Evolutionary conservation across 2,888 invertebrate genomes (phyloP).

Genomic region (Trimorus sp.): DNA sequence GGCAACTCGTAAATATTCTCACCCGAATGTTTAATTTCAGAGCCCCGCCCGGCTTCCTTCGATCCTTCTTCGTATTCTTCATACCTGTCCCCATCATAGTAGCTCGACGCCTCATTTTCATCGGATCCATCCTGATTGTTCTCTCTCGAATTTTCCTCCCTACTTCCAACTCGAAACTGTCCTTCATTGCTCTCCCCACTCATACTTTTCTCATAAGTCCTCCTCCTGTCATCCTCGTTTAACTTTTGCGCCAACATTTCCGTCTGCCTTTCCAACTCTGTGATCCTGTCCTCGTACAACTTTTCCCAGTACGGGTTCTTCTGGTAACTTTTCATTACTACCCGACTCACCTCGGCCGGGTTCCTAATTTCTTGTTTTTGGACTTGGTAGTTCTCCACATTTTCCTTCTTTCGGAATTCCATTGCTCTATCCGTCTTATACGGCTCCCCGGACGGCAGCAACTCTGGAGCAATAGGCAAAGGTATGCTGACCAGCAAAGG

Average conservation of each 20-base stretch:
- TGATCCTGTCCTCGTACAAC: slow-evolving; percentile 68
- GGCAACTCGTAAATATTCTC: slow-evolving; percentile 37
- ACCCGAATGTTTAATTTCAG: no score
- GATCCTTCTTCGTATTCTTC: slow-evolving; percentile 18
- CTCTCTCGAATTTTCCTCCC: slow-evolving; percentile 45
- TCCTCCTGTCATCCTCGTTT: slow-evolving; percentile 57
- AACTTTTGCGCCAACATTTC: slow-evolving; percentile 69
- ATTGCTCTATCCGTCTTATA: slow-evolving; percentile 21
- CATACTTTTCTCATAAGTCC: slow-evolving; percentile 56
- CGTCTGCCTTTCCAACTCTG: slow-evolving; percentile 69
- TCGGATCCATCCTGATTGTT: slow-evolving; percentile 45
- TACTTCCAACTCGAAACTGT: neutral
- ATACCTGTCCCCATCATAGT: slow-evolving; percentile 27
- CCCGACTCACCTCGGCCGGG: slow-evolving; percentile 68
- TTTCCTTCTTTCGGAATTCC: slow-evolving; percentile 69
- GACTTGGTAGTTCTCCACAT: slow-evolving; percentile 69
- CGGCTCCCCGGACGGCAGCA: slow-evolving; percentile 42
- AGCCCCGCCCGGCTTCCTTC: no score
- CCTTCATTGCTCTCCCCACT: slow-evolving; percentile 40
- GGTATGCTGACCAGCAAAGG: slow-evolving; percentile 77
- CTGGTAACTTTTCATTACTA: slow-evolving; percentile 58
- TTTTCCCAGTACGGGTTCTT: slow-evolving; percentile 71
- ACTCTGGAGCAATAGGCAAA: slow-evolving; percentile 74
- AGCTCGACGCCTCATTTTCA: slow-evolving; percentile 12
- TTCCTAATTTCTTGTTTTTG: slow-evolving; percentile 70